phyloP scores from a whole-genome alignment of 1,140 invertebrate species.

The Pachypeltis micranthus region DNA sequence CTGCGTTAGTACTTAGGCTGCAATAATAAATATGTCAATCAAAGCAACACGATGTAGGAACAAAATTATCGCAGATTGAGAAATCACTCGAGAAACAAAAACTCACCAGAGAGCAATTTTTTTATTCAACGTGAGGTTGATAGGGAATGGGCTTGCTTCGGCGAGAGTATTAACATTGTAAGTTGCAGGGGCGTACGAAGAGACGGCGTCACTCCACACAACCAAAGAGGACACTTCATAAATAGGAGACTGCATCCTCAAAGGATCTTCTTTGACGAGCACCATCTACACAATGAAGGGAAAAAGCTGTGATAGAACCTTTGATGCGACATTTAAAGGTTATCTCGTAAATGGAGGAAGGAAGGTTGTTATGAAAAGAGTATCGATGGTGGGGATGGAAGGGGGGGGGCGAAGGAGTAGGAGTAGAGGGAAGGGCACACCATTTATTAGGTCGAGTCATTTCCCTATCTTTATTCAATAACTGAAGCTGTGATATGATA shows the following conservation, averaged over 20 bases:
- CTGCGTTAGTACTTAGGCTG: no score
- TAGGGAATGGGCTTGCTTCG: conserved; percentile 25
- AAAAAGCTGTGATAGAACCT: background rate
- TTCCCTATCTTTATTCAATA: no score
- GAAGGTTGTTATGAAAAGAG: no score
- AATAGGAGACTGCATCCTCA: conserved; percentile 13
- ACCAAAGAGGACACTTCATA: conserved; percentile 17
- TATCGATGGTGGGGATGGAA: no score
- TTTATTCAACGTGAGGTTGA: conserved; percentile 23
- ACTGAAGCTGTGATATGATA: no score
- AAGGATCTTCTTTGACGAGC: conserved; percentile 21
- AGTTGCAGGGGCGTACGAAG: conserved; percentile 12
- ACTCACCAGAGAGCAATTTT: conserved; percentile 27
- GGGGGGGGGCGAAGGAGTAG: no score
- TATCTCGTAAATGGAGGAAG: no score
- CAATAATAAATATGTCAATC: no score
- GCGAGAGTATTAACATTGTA: conserved; percentile 18
- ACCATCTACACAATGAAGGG: conserved; percentile 15
- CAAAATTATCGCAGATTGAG: background rate
- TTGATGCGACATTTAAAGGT: background rate
- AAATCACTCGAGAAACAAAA: background rate
- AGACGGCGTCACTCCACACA: conserved; percentile 19
- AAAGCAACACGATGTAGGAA: no score
- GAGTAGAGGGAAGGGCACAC: no score
- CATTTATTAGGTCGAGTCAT: no score